These are phyloP conservation scores for Cyclopterus lumpus DNA, from an alignment of 2,797 vertebrate species.

Conservation along the genomic window DNA sequence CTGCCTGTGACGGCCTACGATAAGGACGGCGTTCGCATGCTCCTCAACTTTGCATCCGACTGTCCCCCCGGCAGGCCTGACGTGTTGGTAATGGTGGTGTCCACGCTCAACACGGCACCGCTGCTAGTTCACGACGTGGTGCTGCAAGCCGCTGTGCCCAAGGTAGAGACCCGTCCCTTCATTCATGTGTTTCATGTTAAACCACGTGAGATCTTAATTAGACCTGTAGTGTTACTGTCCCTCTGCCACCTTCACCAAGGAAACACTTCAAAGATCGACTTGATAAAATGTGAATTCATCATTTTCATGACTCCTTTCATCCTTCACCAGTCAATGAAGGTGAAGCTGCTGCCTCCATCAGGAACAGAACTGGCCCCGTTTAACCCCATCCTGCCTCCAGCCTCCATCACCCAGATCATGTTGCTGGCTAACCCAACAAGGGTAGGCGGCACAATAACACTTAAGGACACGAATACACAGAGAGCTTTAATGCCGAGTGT, in stretches of 20 bases:
- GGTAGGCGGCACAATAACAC: constrained; percentile 75
- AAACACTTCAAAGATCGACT: neutral
- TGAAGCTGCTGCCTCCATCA: constrained; percentile 96
- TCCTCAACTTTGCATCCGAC: constrained; percentile 93
- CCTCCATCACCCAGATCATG: constrained; percentile 97
- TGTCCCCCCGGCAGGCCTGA: constrained; percentile 89
- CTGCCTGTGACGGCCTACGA: constrained; percentile 94
- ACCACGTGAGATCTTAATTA: neutral
- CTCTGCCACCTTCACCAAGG: too few species aligned
- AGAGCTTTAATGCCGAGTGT: neutral
- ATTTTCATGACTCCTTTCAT: neutral
- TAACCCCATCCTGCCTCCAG: constrained; percentile 92
- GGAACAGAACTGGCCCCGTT: constrained; percentile 91
- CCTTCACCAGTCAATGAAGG: constrained; percentile 91
- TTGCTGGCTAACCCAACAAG: constrained; percentile 92
- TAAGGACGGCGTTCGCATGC: constrained; percentile 93
- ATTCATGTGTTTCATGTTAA: neutral
- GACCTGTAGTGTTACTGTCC: neutral
- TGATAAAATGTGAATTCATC: neutral
- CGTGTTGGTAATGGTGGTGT: constrained; percentile 95
- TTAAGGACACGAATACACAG: neutral
- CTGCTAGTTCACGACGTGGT: constrained; percentile 88
- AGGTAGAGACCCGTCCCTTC: constrained; percentile 80
- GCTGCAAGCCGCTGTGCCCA: constrained; percentile 95
- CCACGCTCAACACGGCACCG: constrained; percentile 93